These are phyloP conservation scores for Uria lomvia DNA, from an alignment of 2,113 vertebrate species.

Conservation along the genomic window DNA sequence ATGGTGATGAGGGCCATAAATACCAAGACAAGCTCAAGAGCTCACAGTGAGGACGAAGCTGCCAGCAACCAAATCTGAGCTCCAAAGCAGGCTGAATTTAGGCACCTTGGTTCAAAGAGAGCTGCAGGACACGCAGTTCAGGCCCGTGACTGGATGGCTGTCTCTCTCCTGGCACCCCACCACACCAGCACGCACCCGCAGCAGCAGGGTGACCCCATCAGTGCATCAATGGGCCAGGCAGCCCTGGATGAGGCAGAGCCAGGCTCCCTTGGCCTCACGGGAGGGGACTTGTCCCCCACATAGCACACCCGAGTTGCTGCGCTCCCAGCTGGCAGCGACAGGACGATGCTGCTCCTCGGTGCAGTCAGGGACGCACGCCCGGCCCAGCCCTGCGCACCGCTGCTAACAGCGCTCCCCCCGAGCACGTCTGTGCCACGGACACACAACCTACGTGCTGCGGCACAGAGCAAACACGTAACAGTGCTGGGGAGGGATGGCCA, in stretches of 20 bases:
- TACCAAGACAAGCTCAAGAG: not conserved
- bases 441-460: not conserved
- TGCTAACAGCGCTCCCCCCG: fast-evolving
- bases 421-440: not conserved
- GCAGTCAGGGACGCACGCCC: fast-evolving
- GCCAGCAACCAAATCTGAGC: not conserved
- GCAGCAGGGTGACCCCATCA: not conserved
- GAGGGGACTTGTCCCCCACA: fast-evolving
- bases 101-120: not conserved
- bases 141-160: not conserved
- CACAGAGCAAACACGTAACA: not conserved
- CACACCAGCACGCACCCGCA: not conserved
- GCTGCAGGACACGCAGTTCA: not conserved
- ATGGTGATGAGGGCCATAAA: not conserved
- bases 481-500: not conserved
- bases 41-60: not conserved
- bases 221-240: not conserved
- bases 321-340: not conserved
- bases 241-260: not conserved
- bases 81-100: not conserved
- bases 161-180: not conserved
- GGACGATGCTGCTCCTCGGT: fast-evolving
- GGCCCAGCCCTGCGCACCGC: not conserved
- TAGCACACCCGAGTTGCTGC: fast-evolving
- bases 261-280: not conserved